Evolutionary conservation across 2,113 vertebrate species (phyloP), one percentile per base, ranked within the genome.

Genomic region (Gallinago undulata): DNA sequence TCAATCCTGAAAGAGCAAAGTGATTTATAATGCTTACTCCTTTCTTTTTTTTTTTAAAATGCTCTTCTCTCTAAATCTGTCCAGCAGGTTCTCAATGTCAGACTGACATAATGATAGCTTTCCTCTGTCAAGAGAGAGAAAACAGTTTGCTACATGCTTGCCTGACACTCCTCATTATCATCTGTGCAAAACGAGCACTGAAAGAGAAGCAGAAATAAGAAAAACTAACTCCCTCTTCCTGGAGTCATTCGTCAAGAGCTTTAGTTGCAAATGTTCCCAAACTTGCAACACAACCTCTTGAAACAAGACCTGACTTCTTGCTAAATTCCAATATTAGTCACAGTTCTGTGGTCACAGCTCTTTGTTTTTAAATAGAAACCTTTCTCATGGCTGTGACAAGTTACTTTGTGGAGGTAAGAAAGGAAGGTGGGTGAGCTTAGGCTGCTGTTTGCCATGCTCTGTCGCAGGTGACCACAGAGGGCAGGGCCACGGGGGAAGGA

Each of bases 241-340:
- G 94, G 96, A 98, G 97, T 98, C 98, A 99, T 99, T 99, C 98
- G 98, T 99, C 99, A 99, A 96, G 96, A 97, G 97, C 97, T 94
- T 98, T 98, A 98, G 98, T 98, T 98, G 98, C 98, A 98, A 98
- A 98, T 98, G 98, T 96, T 98, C 98, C 97, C 98, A 98, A 98
- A 98, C 97, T 98, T 98, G 98, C 97, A 98, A 98, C 98, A 98
- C 98, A 98, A 94, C 96, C 97, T 97, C 93, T 96, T 99, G 99
- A 99, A 99, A 99, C 98, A 95, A 97, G 99, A 99, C 98, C 98
- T 99, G 99, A 99, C 98, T 99, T 99, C 98, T 99, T 99, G 99
- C 99, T 99, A 99, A 99, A 99, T 99, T 99, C 99, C 99, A 95
- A 93, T 98, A 99, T 99, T 99, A 99, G 99, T 99, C 99, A 99